Evolutionary conservation across 1,140 invertebrate species (phyloP).

Genomic region (Papilio glaucus): DNA sequence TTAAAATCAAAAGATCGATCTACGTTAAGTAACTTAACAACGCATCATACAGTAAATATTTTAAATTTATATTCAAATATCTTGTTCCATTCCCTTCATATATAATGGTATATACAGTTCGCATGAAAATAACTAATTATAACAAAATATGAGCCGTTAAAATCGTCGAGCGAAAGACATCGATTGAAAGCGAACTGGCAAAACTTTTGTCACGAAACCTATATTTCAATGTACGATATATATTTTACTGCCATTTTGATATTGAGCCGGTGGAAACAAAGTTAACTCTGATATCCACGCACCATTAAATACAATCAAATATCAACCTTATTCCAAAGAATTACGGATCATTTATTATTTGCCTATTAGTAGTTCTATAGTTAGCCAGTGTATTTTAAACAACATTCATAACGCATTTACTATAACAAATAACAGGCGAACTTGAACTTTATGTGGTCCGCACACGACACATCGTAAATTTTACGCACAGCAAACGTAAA

Average conservation of each 20-base stretch:
- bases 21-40: no score
- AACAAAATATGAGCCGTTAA: constrained; percentile 61
- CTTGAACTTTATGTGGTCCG: constrained; percentile 18
- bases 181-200: constrained; percentile 73
- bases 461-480: not conserved
- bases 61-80: not conserved
- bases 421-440: constrained; percentile 12
- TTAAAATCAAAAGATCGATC: no score
- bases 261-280: constrained; percentile 54
- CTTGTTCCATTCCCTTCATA: constrained; percentile 1
- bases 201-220: constrained; percentile 77
- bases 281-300: constrained; percentile 41
- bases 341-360: constrained; percentile 37
- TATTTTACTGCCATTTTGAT: constrained; percentile 68
- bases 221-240: constrained; percentile 75
- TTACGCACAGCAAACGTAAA: constrained; percentile 9
- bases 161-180: constrained; percentile 70
- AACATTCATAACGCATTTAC: constrained; percentile 24
- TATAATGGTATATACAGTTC: constrained; percentile 43
- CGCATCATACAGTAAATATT: not conserved
- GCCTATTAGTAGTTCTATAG: constrained; percentile 43
- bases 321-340: constrained; percentile 39
- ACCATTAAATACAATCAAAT: constrained; percentile 35
- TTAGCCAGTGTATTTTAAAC: constrained; percentile 32
- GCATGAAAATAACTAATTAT: constrained; percentile 72